Evolutionary conservation across 2,797 vertebrate species (phyloP).

Genomic region (Neosalanx taihuensis): DNA sequence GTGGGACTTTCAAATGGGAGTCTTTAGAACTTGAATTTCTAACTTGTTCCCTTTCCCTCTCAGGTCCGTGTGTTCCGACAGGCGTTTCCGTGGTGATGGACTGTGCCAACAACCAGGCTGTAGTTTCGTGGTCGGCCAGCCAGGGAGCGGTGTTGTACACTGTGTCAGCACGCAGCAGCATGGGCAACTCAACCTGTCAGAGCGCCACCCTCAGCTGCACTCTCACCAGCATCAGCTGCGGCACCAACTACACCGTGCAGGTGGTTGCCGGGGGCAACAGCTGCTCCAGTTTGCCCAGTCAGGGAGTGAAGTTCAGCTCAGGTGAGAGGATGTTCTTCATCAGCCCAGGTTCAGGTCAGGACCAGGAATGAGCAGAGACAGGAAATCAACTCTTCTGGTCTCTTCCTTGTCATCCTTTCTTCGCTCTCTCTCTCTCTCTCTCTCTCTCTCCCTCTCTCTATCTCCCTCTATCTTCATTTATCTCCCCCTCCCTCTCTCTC

Average conservation of each 20-base stretch:
- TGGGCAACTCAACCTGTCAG: constrained; percentile 47
- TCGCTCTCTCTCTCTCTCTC: not conserved
- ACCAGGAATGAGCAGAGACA: constrained; percentile 29
- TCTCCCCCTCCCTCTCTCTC: too few relatives aligned
- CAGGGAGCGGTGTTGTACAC: constrained; percentile 55
- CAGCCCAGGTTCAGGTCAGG: constrained; percentile 15
- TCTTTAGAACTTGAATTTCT: not conserved
- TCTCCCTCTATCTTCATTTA: too few relatives aligned
- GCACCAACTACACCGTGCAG: constrained; percentile 51
- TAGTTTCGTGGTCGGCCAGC: constrained; percentile 65
- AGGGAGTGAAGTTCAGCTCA: constrained; percentile 45
- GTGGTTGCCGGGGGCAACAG: constrained; percentile 47
- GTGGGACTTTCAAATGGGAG: constrained; percentile 29
- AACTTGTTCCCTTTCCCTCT: too few relatives aligned
- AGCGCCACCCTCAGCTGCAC: constrained; percentile 45
- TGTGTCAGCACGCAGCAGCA: constrained; percentile 39
- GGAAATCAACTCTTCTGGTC: too few relatives aligned
- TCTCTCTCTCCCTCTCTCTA: constrained; percentile 40
- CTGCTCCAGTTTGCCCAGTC: constrained; percentile 62
- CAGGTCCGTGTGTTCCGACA: too few relatives aligned
- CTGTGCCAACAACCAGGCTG: constrained; percentile 57
- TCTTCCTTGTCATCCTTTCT: too few relatives aligned
- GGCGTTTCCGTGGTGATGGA: constrained; percentile 13
- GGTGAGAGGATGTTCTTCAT: constrained; percentile 45
- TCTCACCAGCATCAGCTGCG: constrained; percentile 55